Conservation (phyloP, 2,113 vertebrate genomes). For the Diadophis punctatus region DNA sequence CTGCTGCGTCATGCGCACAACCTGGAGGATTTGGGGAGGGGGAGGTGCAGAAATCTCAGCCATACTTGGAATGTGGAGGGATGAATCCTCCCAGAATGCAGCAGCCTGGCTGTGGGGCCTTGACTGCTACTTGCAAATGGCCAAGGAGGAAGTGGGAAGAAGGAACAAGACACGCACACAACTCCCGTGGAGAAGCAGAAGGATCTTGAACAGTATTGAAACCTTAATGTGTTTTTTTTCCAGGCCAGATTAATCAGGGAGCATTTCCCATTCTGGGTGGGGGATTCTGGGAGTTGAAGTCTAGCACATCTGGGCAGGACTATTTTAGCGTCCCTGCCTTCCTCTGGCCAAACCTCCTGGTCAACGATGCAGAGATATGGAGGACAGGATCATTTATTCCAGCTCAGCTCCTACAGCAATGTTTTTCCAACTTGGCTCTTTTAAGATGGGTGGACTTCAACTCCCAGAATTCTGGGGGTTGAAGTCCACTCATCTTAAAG, state of each 20-base stretch:
- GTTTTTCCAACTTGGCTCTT: not conserved
- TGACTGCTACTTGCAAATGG: not conserved
- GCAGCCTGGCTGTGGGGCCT: not conserved
- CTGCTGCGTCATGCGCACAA: constrained; percentile 98
- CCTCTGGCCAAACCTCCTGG: not conserved
- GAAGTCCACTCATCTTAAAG: not conserved
- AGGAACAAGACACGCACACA: not conserved
- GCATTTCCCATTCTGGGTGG: not conserved
- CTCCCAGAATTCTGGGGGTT: not conserved
- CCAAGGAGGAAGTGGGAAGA: not conserved
- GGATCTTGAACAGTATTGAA: not conserved
- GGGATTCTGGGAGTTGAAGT: not conserved
- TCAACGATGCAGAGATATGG: not conserved
- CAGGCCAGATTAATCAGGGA: not conserved
- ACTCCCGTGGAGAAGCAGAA: not conserved
- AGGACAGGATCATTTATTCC: not conserved
- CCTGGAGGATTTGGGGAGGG: constrained; percentile 62
- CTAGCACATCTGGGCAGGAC: too few species aligned
- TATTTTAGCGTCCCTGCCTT: not conserved
- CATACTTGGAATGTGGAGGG: not conserved
- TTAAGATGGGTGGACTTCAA: not conserved
- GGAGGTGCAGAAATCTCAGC: not conserved
- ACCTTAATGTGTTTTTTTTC: not conserved
- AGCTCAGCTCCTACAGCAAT: not conserved
- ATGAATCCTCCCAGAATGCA: not conserved